Evolutionary conservation across 2,888 invertebrate genomes (phyloP).

Genomic region (Apodemia zela): DNA sequence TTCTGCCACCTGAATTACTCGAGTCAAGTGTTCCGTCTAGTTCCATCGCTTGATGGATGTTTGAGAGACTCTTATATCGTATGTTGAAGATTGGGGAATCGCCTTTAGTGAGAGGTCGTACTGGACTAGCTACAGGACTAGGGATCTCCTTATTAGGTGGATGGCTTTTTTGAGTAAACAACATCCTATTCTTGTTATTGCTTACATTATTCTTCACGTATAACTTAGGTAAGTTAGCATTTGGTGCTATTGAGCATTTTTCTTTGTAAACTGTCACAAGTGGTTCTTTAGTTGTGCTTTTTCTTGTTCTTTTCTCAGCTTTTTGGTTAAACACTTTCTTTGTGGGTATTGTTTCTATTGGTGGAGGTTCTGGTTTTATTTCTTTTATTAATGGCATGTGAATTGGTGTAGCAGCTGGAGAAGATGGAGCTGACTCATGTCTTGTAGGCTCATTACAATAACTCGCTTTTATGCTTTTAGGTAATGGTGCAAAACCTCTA

Average conservation of each 20-base stretch:
- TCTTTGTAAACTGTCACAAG: conserved; percentile 79
- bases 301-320: conserved; percentile 88
- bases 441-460: conserved; percentile 73
- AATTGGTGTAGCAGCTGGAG: conserved; percentile 76
- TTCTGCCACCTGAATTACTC: conserved; percentile 92
- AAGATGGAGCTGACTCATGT: conserved; percentile 80
- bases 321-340: conserved; percentile 84
- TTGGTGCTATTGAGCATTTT: conserved; percentile 78
- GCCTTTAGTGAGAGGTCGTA: conserved; percentile 80
- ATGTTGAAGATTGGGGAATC: conserved; percentile 89
- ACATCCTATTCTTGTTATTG: conserved; percentile 82
- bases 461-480: conserved; percentile 87
- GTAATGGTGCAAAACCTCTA: conserved; percentile 93
- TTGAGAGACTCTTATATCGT: conserved; percentile 84
- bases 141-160: conserved; percentile 87
- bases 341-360: conserved; percentile 94
- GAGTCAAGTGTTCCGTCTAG: conserved; percentile 93
- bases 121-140: conserved; percentile 79
- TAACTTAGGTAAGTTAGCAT: conserved; percentile 84
- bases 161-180: conserved; percentile 85
- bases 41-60: conserved; percentile 87
- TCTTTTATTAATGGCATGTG: conserved; percentile 77
- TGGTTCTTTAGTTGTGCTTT: conserved; percentile 81
- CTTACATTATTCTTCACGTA: conserved; percentile 88
- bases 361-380: conserved; percentile 92